These are phyloP conservation scores for Harpegnathos saltator DNA, from an alignment of 1,140 invertebrate species.

Conservation along the genomic window DNA sequence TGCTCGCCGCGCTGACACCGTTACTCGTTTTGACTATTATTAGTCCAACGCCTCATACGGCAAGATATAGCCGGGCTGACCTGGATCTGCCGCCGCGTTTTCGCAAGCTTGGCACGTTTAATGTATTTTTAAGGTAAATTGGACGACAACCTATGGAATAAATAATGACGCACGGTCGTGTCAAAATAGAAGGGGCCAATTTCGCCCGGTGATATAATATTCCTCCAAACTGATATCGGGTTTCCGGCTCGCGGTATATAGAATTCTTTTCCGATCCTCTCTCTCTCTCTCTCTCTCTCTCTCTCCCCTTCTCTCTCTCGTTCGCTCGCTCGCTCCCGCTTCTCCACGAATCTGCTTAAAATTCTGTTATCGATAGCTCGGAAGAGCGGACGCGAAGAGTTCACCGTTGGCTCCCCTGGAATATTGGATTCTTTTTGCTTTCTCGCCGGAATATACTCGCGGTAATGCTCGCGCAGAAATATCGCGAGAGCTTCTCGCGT, in stretches of 20 bases:
- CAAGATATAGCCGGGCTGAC: conserved; percentile 6
- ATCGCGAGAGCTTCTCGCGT: too few relatives aligned
- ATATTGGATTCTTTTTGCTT: neutral
- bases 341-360: conserved; percentile 16
- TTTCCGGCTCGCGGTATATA: conserved; percentile 2
- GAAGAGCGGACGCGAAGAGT: too few relatives aligned
- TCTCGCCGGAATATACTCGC: too few relatives aligned
- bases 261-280: neutral
- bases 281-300: too few relatives aligned
- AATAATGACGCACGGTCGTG: conserved; percentile 24
- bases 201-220: neutral
- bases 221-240: conserved; percentile 13
- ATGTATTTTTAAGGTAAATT: conserved; percentile 44
- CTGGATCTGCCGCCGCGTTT: conserved; percentile 16
- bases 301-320: too few relatives aligned
- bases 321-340: too few relatives aligned
- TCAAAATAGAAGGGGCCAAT: conserved; percentile 29
- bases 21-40: neutral
- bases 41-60: neutral
- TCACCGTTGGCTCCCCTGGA: neutral
- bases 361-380: neutral
- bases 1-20: neutral
- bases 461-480: neutral
- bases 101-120: neutral
- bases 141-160: conserved; percentile 3